A percentile compares a stretch with the other conserved stretches of the same genome.
Conservation (phyloP, 2,113 vertebrate genomes). For the Python bivittatus region DNA sequence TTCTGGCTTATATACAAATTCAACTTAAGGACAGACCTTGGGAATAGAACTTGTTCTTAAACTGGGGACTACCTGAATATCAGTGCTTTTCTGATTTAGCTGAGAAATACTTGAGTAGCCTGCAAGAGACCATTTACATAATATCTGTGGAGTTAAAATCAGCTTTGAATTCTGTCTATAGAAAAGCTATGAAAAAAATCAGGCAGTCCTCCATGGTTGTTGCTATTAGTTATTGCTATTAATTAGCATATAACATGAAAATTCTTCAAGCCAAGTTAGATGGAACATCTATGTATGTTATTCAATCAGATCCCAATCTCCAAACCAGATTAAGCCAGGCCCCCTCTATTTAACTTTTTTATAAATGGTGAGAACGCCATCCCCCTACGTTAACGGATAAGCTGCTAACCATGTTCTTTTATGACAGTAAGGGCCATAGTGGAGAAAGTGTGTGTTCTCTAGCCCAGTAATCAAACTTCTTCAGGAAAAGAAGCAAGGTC, state of each 20-base stretch:
- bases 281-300: not conserved
- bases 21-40: too few relatives aligned
- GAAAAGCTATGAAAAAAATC: not conserved
- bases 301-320: not conserved
- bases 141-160: not conserved
- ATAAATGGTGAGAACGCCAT: not conserved
- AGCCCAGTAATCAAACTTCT: not conserved
- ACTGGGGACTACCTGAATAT: too few relatives aligned
- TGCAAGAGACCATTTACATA: not conserved
- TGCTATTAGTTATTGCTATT: not conserved
- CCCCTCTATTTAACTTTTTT: not conserved
- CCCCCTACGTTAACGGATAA: not conserved
- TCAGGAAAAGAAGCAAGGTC: not conserved
- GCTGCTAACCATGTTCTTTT: not conserved
- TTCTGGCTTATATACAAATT: too few relatives aligned
- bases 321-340: not conserved
- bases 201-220: not conserved
- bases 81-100: not conserved
- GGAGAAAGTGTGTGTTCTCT: not conserved
- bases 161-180: not conserved
- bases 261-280: not conserved
- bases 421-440: not conserved
- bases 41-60: too few relatives aligned
- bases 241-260: not conserved
- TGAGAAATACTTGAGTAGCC: not conserved